Conservation (phyloP, 2,113 vertebrate genomes). For the Halichoerus grypus region DNA sequence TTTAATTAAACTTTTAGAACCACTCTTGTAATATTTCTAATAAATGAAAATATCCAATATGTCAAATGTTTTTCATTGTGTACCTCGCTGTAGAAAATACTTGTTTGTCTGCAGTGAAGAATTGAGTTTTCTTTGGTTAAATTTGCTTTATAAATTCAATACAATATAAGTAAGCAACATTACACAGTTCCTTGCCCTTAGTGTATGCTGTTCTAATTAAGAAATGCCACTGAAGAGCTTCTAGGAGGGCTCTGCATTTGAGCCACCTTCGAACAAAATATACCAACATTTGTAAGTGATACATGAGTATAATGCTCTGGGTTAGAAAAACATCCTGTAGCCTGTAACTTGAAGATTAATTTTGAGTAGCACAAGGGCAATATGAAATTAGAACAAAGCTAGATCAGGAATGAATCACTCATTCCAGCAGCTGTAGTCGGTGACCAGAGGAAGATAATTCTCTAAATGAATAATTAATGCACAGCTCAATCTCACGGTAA, state of each 20-base stretch:
- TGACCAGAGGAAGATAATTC: neutral
- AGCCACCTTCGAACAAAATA: neutral
- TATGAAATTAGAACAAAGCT: neutral
- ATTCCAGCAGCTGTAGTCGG: neutral
- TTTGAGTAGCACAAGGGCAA: neutral
- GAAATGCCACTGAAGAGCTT: neutral
- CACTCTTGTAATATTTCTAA: neutral
- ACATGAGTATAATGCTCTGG: neutral
- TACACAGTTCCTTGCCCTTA: neutral
- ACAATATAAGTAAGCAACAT: neutral
- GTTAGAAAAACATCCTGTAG: neutral
- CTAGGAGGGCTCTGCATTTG: neutral
- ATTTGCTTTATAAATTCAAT: constrained; percentile 1
- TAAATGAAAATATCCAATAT: neutral
- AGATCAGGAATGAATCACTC: neutral
- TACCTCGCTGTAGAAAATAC: neutral
- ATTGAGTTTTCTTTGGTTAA: neutral
- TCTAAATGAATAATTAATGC: neutral
- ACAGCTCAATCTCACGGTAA: neutral
- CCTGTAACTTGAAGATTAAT: neutral
- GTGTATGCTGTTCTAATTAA: neutral
- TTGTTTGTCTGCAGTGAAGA: neutral
- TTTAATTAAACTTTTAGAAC: neutral
- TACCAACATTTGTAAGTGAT: neutral
- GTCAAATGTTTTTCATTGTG: neutral